Base-by-base conservation (phyloP, 2,888 invertebrate genomes). In the Scrobipalpa costella region DNA sequence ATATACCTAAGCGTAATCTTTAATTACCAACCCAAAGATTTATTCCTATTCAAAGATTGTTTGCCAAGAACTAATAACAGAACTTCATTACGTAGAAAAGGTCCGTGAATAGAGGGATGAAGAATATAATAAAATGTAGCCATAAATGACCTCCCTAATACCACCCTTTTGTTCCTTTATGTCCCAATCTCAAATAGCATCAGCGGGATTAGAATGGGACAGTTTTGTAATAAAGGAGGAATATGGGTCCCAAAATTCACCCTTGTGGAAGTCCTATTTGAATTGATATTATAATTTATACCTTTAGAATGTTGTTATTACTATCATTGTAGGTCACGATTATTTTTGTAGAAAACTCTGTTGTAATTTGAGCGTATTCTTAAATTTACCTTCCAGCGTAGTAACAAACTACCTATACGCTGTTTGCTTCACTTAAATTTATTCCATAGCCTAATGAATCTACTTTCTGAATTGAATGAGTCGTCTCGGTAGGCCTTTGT, bases 61-160 rank as follows among this genome's bases (percentile, higher is more conserved):
- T 77, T 77, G 69, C 72, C 73, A 73, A 73, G 77, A 79, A 78
- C 77, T 79, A 83, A 84, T 81, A 82, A 75, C 69, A 69, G 63
- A 71, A 69, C 69, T 75, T 77, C 69, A 74, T 79, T 78, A 71
- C 63, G 63, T 17, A 61, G 52, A 66, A 71, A 76, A 71, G 73
- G 73, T 68, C 69, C 71, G 8, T 75, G 71, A 76, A 78, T 76
- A 71, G 63, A 69, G 64, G 64, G 71, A 74, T 72, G 71, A 73
- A 71, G 71, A 66, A 61, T 63, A 59, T 63, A 59, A 61, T 63
- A 66, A 44, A 61, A 40, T 60, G 55, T 33, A 21, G 15, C 57
- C 61, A 63, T 63, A 57, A 61, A 57, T 63, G 27, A 57, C 62
- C 61, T 50, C 27, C 50, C 15, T 57, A 36, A 17, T 36, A 55